A percentile compares a stretch with the other conserved stretches of the same genome.
phyloP scores from a whole-genome alignment of 2,113 vertebrate species.

The Paradisaea rubra region DNA sequence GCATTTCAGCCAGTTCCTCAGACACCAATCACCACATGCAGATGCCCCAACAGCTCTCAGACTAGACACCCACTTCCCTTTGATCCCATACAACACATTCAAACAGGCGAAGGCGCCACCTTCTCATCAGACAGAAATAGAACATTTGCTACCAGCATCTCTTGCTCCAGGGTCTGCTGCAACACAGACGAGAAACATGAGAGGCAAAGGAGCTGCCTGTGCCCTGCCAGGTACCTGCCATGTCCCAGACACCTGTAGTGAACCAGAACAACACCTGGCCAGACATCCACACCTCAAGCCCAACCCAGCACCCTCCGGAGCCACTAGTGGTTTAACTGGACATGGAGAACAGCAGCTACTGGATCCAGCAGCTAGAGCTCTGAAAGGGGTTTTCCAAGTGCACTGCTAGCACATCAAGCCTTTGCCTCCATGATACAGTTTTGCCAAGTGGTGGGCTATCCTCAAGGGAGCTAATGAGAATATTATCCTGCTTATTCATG shows the following conservation, averaged over 20 bases:
- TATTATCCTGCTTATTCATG: not conserved
- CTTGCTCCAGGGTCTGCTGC: not conserved
- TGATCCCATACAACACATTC: not conserved
- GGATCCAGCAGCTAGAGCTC: not conserved
- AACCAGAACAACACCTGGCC: not conserved
- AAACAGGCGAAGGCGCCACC: not conserved
- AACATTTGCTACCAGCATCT: not conserved
- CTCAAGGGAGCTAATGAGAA: not conserved
- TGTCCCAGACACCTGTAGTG: not conserved
- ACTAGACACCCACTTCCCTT: not conserved
- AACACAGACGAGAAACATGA: not conserved
- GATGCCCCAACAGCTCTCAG: not conserved
- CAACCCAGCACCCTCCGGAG: not conserved
- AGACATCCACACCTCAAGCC: not conserved
- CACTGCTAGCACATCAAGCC: not conserved
- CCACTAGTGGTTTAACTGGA: not conserved
- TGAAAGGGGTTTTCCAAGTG: not conserved
- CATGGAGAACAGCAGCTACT: not conserved
- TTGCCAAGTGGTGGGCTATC: not conserved
- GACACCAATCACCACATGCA: not conserved
- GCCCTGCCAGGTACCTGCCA: rapidly evolving
- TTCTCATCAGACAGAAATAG: not conserved
- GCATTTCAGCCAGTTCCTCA: not conserved
- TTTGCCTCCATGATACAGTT: not conserved
- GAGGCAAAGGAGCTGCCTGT: not conserved